Base-by-base conservation (phyloP, 2,888 invertebrate genomes). In the Tenthredo livida region DNA sequence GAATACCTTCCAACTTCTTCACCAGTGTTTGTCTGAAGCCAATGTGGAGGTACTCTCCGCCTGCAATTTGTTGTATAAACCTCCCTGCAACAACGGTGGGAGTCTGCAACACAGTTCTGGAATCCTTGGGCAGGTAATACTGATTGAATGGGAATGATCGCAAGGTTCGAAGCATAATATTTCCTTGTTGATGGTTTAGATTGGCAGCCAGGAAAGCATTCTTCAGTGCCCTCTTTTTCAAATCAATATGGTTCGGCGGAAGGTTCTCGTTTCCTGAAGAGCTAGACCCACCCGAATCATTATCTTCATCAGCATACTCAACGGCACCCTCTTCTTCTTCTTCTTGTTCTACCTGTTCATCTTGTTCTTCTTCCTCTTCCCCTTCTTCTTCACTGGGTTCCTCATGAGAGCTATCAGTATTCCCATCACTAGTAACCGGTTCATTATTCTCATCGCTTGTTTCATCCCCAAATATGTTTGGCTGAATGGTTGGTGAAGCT, bases 41-140 rank as follows among this genome's bases (percentile, higher is more conserved):
- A 54, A 86, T 43, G 54, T 87, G 87, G 17, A 86, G 84, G 78
- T 87, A 87, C 82, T 85, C 29, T 29, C 85, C 86, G 61, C 77
- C 75, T 58, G 33, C 58, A 84, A 84, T 67, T 29, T 67, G 17
- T 85, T 78, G 33, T 61, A 86, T 70, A 65, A 77, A 84, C 29
- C 83, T 72, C 61, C 67, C 29, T 15, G 85, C 84, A 15, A 58
- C 65, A 15, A 50, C 7, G 61, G 37, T 50, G 4, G 85, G 87
- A 12, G 86, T 86, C 75, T 87, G 40, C 70, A 86, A 54, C 15
- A 87, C 33, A 5, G 85, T 85, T 83, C 85, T 85, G 17, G 80
- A 84, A 83, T 85, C 85, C 54, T 67, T 50, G 40, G 87, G 87
- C 33, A 87, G 67, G 15, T 33, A 80, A n/a, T 70, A 75, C 40